phyloP scores from a whole-genome alignment of 1,140 invertebrate genomes.

The Muscidifurax raptorellus region DNA sequence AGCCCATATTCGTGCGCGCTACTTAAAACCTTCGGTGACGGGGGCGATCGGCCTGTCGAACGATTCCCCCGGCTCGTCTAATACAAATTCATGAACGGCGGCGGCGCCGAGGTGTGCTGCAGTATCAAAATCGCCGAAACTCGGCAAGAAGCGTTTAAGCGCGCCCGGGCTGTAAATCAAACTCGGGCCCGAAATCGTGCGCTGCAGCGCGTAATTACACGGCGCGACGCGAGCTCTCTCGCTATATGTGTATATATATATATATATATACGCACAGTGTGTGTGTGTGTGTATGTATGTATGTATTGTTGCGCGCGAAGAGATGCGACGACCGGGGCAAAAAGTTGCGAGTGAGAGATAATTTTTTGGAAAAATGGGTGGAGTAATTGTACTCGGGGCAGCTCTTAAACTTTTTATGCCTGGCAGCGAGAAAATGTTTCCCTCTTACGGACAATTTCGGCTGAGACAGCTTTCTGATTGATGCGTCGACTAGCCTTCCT shows the following conservation, averaged over 20 bases:
- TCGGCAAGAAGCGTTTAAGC: background rate
- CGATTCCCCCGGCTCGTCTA: slow-evolving; percentile 9
- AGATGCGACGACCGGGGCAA: background rate
- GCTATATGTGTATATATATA: background rate
- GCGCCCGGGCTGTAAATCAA: slow-evolving; percentile 36
- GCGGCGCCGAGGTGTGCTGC: background rate
- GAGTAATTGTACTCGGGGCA: slow-evolving; percentile 17
- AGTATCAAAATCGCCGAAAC: slow-evolving; percentile 40
- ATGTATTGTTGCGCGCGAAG: background rate
- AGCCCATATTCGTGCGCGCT: slow-evolving; percentile 14
- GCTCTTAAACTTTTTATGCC: slow-evolving; percentile 35
- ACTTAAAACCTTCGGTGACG: background rate
- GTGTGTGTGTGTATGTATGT: no score
- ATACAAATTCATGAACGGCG: slow-evolving; percentile 46
- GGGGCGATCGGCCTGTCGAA: background rate
- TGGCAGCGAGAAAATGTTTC: slow-evolving; percentile 10
- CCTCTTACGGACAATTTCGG: background rate
- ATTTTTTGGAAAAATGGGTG: slow-evolving; percentile 35
- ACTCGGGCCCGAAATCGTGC: slow-evolving; percentile 20
- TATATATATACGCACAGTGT: no score
- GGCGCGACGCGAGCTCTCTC: background rate
- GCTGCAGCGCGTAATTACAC: slow-evolving; percentile 23
- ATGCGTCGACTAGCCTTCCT: background rate
- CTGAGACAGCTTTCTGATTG: slow-evolving; percentile 10
- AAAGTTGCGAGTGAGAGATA: slow-evolving; percentile 38